Conservation (phyloP, 2,797 vertebrate species). For the Hemitrygon akajei region DNA sequence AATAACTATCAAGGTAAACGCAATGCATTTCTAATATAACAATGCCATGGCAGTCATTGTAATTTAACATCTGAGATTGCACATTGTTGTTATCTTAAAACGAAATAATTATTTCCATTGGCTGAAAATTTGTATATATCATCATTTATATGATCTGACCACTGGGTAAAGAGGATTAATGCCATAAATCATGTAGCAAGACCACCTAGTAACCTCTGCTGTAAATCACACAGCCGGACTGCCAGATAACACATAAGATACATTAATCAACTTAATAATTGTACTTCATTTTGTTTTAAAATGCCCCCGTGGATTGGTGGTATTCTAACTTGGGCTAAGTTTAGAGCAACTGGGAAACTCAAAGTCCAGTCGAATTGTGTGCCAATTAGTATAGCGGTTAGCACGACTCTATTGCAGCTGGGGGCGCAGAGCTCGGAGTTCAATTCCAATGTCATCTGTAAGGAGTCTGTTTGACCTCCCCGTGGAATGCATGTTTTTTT, state of each 20-base stretch:
- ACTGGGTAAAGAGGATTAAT: not conserved
- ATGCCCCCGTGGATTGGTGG: too few relatives aligned
- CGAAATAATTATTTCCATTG: not conserved
- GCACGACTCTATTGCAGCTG: too few relatives aligned
- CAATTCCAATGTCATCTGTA: too few relatives aligned
- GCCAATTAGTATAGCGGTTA: too few relatives aligned
- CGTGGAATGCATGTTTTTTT: too few relatives aligned
- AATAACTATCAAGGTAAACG: not conserved
- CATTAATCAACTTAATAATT: not conserved
- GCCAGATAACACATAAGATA: not conserved
- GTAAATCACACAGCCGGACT: constrained; percentile 10
- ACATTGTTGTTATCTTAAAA: not conserved
- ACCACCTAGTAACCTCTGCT: not conserved
- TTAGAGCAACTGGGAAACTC: too few relatives aligned
- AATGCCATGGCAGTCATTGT: not conserved
- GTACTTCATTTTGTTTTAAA: not conserved
- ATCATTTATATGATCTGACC: not conserved
- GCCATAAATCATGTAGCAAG: not conserved
- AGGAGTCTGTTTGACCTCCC: too few relatives aligned
- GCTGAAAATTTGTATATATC: not conserved
- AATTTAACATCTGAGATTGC: not conserved
- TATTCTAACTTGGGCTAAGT: too few relatives aligned
- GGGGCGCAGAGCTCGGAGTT: too few relatives aligned
- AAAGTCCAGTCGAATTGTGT: too few relatives aligned
- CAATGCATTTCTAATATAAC: not conserved